Percentiles rank a stretch among this genome's conserved stretches.
Evolutionary conservation across 2,797 vertebrate species (phyloP).

Genomic region (Delichon dasypus): DNA sequence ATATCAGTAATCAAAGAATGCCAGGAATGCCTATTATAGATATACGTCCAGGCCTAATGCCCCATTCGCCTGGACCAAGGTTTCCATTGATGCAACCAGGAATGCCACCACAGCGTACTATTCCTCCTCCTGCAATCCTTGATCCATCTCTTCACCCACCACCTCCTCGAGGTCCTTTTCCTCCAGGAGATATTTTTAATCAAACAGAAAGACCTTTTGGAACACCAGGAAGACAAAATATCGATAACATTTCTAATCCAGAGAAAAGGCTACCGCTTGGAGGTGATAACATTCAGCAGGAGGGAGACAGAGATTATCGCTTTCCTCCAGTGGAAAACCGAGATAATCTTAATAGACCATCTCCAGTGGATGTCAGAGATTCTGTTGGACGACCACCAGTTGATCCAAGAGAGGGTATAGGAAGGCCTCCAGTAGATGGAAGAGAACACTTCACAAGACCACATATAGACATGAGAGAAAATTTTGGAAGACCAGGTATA

Average conservation of each 20-base stretch:
- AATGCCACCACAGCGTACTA: slow-evolving; percentile 78
- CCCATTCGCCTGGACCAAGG: slow-evolving; percentile 80
- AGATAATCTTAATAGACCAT: slow-evolving; percentile 85
- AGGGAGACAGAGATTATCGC: slow-evolving; percentile 97
- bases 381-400: slow-evolving; percentile 75
- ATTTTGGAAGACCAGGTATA: slow-evolving; percentile 74
- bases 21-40: slow-evolving; percentile 90
- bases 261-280: slow-evolving; percentile 85
- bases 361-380: slow-evolving; percentile 88
- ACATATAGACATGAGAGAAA: slow-evolving; percentile 84
- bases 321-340: slow-evolving; percentile 86
- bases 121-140: slow-evolving; percentile 80
- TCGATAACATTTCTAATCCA: slow-evolving; percentile 82
- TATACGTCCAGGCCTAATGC: slow-evolving; percentile 87
- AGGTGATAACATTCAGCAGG: slow-evolving; percentile 84
- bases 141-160: slow-evolving; percentile 87
- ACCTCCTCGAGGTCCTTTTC: slow-evolving; percentile 86
- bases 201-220: slow-evolving; percentile 82
- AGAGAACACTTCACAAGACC: slow-evolving; percentile 80
- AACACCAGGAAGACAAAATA: slow-evolving; percentile 76
- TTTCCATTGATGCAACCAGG: slow-evolving; percentile 92
- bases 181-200: slow-evolving; percentile 89
- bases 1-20: slow-evolving; percentile 86
- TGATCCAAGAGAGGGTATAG: slow-evolving; percentile 79
- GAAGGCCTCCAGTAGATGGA: slow-evolving; percentile 79